These are phyloP conservation scores for Nasonia vitripennis DNA, from an alignment of 1,140 invertebrate genomes.

Conservation along the genomic window DNA sequence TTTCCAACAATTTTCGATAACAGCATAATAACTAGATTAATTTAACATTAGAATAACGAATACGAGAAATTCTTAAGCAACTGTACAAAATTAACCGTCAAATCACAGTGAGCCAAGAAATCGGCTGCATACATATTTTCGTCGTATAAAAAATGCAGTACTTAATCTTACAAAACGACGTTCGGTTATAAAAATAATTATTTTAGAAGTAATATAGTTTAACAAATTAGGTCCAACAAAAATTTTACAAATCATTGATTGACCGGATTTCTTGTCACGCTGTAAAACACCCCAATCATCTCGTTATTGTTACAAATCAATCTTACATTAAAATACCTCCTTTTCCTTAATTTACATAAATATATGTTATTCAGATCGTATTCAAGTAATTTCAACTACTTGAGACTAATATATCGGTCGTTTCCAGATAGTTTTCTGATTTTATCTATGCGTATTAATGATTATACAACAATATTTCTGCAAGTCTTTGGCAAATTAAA, in stretches of 20 bases:
- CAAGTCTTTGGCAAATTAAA: conserved; percentile 54
- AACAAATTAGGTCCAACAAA: conserved; percentile 39
- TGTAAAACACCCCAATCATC: background rate
- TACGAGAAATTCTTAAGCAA: conserved; percentile 47
- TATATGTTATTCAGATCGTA: conserved; percentile 48
- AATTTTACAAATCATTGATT: conserved; percentile 28
- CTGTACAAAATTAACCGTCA: conserved; percentile 46
- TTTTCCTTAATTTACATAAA: conserved; percentile 45
- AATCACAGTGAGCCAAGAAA: conserved; percentile 48
- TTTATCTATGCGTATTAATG: conserved; percentile 30
- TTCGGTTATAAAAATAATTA: conserved; percentile 45
- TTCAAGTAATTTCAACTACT: conserved; percentile 46
- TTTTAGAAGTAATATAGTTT: conserved; percentile 38
- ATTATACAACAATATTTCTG: conserved; percentile 49
- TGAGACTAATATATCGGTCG: conserved; percentile 12
- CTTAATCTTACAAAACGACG: conserved; percentile 42
- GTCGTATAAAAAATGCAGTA: conserved; percentile 20
- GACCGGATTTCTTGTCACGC: conserved; percentile 40
- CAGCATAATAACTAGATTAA: conserved; percentile 44
- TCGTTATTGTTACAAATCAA: conserved; percentile 30
- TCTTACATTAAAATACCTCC: conserved; percentile 47
- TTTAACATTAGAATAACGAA: conserved; percentile 48
- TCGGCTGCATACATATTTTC: conserved; percentile 4
- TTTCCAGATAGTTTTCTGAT: conserved; percentile 28
- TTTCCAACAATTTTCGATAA: conserved; percentile 50